Conservation (phyloP, 2,888 invertebrate genomes). For the Pollenia griseotomentosa region DNA sequence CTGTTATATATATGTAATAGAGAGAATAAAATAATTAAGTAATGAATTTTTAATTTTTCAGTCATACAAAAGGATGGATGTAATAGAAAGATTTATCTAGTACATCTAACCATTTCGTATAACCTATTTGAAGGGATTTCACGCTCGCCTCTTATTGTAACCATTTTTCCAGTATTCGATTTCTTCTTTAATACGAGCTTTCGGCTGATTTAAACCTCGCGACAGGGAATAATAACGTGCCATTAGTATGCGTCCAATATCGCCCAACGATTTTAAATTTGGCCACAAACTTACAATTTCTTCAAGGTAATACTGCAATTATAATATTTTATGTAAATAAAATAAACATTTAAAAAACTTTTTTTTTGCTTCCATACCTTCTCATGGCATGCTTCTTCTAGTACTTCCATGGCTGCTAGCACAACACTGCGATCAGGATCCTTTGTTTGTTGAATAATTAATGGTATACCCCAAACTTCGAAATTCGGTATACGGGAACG, state of each 20-base stretch:
- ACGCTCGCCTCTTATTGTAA: slow-evolving; percentile 88
- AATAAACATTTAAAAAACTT: background rate
- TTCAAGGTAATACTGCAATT: slow-evolving; percentile 88
- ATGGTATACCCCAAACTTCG: slow-evolving; percentile 93
- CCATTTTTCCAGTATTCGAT: slow-evolving; percentile 91
- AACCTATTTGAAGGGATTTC: slow-evolving; percentile 51
- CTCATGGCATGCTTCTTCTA: slow-evolving; percentile 97
- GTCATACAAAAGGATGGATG: slow-evolving; percentile 54
- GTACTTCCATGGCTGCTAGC: slow-evolving; percentile 90
- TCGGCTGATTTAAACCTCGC: slow-evolving; percentile 88
- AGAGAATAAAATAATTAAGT: slow-evolving; percentile 39
- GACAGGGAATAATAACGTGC: slow-evolving; percentile 90
- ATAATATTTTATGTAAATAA: background rate
- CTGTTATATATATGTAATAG: slow-evolving; percentile 81
- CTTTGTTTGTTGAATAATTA: slow-evolving; percentile 93
- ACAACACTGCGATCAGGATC: slow-evolving; percentile 93
- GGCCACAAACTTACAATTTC: slow-evolving; percentile 91
- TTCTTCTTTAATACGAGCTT: slow-evolving; percentile 89
- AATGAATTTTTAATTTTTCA: slow-evolving; percentile 19
- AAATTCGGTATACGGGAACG: slow-evolving; percentile 90
- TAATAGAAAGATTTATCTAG: slow-evolving; percentile 1
- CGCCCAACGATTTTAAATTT: slow-evolving; percentile 88
- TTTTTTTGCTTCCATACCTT: slow-evolving; percentile 85
- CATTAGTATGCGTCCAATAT: slow-evolving; percentile 91
- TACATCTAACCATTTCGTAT: slow-evolving; percentile 45